Evolutionary conservation across 1,140 invertebrate species (phyloP).

Genomic region (Pararge aegeria): DNA sequence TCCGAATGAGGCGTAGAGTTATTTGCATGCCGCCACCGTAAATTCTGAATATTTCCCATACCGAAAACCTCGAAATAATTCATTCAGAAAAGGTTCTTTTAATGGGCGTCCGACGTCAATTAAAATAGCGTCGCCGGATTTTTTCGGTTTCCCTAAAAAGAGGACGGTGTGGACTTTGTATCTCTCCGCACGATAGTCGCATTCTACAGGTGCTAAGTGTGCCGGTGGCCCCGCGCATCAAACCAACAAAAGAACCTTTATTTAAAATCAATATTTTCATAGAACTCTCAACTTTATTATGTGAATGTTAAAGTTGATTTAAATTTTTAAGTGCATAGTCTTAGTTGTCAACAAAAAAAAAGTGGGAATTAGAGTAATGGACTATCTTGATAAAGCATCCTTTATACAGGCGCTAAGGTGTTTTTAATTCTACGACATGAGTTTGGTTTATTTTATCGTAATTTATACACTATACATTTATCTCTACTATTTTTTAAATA

Average conservation of each 20-base stretch:
- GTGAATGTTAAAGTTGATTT: constrained; percentile 3
- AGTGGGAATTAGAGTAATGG: constrained; percentile 41
- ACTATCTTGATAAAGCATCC: constrained; percentile 22
- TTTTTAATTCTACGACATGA: constrained; percentile 1
- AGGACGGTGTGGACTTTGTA: constrained; percentile 56
- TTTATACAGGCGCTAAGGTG: constrained; percentile 16
- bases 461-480: too few relatives aligned
- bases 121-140: constrained; percentile 63
- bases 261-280: constrained; percentile 17
- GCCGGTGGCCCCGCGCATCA: constrained; percentile 62
- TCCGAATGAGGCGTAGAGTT: constrained; percentile 38
- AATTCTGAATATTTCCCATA: constrained; percentile 55
- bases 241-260: constrained; percentile 21
- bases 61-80: constrained; percentile 52
- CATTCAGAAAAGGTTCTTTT: constrained; percentile 53
- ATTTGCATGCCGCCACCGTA: constrained; percentile 55
- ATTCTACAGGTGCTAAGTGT: constrained; percentile 71
- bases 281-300: constrained; percentile 24
- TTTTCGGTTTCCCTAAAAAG: constrained; percentile 54
- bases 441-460: not conserved
- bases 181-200: constrained; percentile 62
- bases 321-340: not conserved
- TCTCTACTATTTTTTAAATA: too few relatives aligned
- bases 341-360: constrained; percentile 22
- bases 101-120: constrained; percentile 60